Percentiles rank a stretch among this genome's conserved stretches.
phyloP scores from a whole-genome alignment of 1,140 invertebrate species.

The Temnothorax longispinosus region DNA sequence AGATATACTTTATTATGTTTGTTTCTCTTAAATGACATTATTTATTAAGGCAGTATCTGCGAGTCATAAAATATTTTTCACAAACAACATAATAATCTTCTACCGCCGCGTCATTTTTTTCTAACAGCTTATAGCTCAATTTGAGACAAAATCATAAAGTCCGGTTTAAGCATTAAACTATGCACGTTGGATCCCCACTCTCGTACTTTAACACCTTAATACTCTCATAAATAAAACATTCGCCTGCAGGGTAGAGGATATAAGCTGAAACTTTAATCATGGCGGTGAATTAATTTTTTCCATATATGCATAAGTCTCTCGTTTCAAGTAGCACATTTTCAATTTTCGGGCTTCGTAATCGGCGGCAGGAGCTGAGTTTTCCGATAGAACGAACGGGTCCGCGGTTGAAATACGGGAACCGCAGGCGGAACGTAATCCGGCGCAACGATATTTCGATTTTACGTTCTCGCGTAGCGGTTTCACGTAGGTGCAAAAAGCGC shows the following conservation, averaged over 20 bases:
- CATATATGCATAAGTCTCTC: neutral
- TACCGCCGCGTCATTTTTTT: neutral
- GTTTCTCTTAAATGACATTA: neutral
- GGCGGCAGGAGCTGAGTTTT: constrained; percentile 19
- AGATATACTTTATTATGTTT: neutral
- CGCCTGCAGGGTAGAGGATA: neutral
- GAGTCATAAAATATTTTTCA: neutral
- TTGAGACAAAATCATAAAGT: neutral
- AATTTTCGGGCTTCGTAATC: constrained; percentile 3
- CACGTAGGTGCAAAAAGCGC: constrained; percentile 49
- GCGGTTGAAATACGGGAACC: constrained; percentile 50
- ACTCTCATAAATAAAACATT: constrained; percentile 12
- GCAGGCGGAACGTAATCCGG: constrained; percentile 51
- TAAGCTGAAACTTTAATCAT: constrained; percentile 10
- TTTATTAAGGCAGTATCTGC: neutral
- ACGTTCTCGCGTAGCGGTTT: constrained; percentile 38
- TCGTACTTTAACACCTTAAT: neutral
- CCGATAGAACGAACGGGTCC: constrained; percentile 22
- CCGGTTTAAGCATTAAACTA: neutral
- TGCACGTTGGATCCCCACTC: neutral
- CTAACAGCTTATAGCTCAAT: neutral
- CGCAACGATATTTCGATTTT: constrained; percentile 56
- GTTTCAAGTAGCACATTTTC: constrained; percentile 29
- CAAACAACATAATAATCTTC: neutral
- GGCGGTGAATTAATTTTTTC: constrained; percentile 6